Conservation (phyloP, 2,797 vertebrate genomes). For the Poeciliopsis presidionis region DNA sequence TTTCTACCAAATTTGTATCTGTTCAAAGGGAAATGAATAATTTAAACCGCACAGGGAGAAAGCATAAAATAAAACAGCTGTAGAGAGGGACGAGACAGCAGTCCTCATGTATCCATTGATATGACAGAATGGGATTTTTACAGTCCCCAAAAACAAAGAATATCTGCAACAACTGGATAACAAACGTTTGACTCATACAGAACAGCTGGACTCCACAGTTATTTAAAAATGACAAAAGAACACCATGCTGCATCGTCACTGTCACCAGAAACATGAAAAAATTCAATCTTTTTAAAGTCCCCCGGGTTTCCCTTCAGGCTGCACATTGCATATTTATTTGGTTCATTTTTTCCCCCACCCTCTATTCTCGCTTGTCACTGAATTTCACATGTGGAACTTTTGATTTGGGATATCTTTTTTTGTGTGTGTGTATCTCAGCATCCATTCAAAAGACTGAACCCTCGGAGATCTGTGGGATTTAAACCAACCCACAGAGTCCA, state of each 20-base stretch:
- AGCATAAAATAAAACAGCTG: background rate
- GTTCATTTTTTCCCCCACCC: background rate
- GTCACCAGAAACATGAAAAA: constrained; percentile 3
- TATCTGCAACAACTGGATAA: background rate
- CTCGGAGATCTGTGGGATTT: background rate
- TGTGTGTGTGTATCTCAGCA: background rate
- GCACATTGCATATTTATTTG: constrained; percentile 6
- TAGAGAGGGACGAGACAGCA: constrained; percentile 2
- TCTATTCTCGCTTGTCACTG: background rate
- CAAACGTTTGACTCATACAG: constrained; percentile 6
- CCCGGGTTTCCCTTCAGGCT: background rate
- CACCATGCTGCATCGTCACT: background rate
- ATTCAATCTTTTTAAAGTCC: constrained; percentile 7
- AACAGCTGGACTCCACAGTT: constrained; percentile 2
- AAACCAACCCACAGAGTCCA: background rate
- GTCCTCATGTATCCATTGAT: background rate
- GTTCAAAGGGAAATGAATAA: constrained; percentile 9
- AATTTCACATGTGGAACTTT: background rate
- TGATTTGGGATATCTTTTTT: background rate
- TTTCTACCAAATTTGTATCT: background rate
- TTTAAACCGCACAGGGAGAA: background rate
- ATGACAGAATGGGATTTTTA: background rate
- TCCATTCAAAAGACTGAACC: background rate
- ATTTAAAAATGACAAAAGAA: constrained; percentile 8
- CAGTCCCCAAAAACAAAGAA: background rate